Base-by-base conservation (phyloP, 2,113 vertebrate genomes). In the Apus apus region DNA sequence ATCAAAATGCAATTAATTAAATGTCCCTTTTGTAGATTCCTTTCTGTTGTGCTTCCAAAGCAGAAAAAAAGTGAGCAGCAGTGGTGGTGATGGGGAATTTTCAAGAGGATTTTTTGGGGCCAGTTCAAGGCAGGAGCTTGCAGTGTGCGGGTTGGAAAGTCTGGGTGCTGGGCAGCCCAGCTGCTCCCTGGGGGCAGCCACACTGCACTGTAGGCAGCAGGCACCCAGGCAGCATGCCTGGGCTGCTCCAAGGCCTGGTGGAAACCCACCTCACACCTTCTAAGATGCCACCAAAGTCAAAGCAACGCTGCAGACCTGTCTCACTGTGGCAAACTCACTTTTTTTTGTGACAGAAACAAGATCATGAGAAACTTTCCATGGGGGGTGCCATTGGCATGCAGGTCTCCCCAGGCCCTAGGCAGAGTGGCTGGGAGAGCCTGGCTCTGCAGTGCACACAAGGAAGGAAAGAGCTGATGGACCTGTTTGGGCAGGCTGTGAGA, bases 241-340 rank as follows among this genome's bases (percentile, higher is more conserved):
- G 57, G 66, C 78, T 79, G 61, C 65, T 58, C 20, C 2, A 8
- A 54, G 48, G 19, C 23, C 29, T 26, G 23, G 5, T 3, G 25
- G 22, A 68, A 51, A 32, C 56, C 27, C 8, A 2, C 36, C 51
- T 46, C 1, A 0, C 2, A 0, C 40, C 29, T 9, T n/a, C 38
- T 22, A 19, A 74, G 57, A 6, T n/a, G 65, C 53, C 60, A 48
- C 26, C 34, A 30, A 67, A 34, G 17, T 6, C 0, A 1, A 66
- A 64, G 53, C n/a, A 8, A 25, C 62, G 45, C 62, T 29, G 27
- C 25, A 34, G 76, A 2, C 7, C 2, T 1, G 19, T 54, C 1
- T 0, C 1, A 2, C 19, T 81, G 67, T 13, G 51, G 46, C 48
- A 61, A 46, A 0, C 15, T 38, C 21, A 0, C 5, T 6, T 56